Evolutionary conservation across 2,888 invertebrate species (phyloP).

Genomic region (Myopa testacea): DNA sequence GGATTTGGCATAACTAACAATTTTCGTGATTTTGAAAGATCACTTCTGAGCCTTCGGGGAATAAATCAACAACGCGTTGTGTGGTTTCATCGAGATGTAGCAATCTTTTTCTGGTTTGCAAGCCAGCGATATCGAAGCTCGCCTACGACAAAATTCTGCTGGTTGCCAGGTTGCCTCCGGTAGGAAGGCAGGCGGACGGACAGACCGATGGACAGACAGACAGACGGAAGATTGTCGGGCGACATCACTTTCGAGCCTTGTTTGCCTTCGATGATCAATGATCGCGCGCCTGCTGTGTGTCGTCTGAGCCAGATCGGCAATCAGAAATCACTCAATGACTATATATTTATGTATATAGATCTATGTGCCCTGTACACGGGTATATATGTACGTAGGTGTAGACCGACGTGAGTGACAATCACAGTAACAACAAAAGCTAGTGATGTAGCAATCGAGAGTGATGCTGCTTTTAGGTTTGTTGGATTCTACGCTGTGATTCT

Average conservation of each 20-base stretch:
- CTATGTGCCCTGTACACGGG: not conserved
- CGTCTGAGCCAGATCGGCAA: slow-evolving; percentile 19
- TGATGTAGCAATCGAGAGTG: not conserved
- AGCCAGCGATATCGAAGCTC: slow-evolving; percentile 15
- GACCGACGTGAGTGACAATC: slow-evolving; percentile 22
- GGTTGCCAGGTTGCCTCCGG: slow-evolving; percentile 1
- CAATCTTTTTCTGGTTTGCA: not conserved
- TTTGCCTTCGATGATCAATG: slow-evolving; percentile 24
- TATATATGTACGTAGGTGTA: slow-evolving; percentile 6
- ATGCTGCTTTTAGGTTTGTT: not conserved
- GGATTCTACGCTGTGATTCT: slow-evolving; percentile 22
- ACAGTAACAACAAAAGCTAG: not conserved
- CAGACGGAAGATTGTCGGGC: not conserved
- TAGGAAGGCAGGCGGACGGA: not conserved
- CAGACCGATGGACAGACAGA: not conserved
- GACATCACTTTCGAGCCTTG: not conserved
- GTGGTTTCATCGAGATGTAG: slow-evolving; percentile 43
- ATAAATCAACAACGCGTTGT: slow-evolving; percentile 47
- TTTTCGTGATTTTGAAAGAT: slow-evolving; percentile 31
- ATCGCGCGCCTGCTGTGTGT: slow-evolving; percentile 14
- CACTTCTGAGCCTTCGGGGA: slow-evolving; percentile 43
- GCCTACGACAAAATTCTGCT: slow-evolving; percentile 32
- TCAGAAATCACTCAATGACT: slow-evolving; percentile 35
- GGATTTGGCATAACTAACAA: not conserved
- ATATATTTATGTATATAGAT: slow-evolving; percentile 10